phyloP scores from a whole-genome alignment of 30 jellyfish, hydroid and myxozoan genomes.

The Aurelia aurita region DNA sequence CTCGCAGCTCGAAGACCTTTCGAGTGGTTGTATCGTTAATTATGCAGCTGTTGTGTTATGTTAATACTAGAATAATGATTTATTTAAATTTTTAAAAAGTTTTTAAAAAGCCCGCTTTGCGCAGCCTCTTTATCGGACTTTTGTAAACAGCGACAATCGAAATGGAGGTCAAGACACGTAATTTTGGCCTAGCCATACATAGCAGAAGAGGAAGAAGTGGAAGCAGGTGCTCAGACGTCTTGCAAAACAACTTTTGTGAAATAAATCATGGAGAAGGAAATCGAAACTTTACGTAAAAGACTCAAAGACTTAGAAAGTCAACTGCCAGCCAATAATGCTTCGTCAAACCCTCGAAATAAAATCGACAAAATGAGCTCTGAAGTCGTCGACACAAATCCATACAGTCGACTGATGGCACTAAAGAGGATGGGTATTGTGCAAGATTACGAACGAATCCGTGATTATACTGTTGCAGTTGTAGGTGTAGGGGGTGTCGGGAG shows the following conservation, averaged over 20 bases:
- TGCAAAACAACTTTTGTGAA: background rate
- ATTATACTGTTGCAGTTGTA: conserved; percentile 86
- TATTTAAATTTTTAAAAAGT: too few species aligned
- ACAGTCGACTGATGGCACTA: conserved; percentile 99
- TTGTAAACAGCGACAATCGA: too few species aligned
- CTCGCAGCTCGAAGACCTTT: too few species aligned
- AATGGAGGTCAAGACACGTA: conserved; percentile 7
- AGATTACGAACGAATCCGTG: conserved; percentile 91
- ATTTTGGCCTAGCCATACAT: background rate
- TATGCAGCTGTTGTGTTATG: too few species aligned
- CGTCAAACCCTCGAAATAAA: conserved; percentile 44
- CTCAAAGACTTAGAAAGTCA: conserved; percentile 69
- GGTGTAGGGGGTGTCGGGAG: conserved; percentile 99
- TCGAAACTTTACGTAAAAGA: conserved; percentile 28
- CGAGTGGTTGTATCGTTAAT: too few species aligned
- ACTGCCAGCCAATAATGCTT: conserved; percentile 48
- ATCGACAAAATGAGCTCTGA: conserved; percentile 93
- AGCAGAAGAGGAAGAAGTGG: background rate
- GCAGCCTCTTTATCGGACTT: too few species aligned
- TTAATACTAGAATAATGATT: too few species aligned
- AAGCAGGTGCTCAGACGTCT: background rate
- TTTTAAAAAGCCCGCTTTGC: too few species aligned
- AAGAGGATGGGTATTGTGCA: conserved; percentile 99
- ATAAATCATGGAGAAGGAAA: conserved; percentile 28
- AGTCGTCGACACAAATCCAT: conserved; percentile 98